Base-by-base conservation (phyloP, 2,113 vertebrate genomes). In the Mustela nigripes region DNA sequence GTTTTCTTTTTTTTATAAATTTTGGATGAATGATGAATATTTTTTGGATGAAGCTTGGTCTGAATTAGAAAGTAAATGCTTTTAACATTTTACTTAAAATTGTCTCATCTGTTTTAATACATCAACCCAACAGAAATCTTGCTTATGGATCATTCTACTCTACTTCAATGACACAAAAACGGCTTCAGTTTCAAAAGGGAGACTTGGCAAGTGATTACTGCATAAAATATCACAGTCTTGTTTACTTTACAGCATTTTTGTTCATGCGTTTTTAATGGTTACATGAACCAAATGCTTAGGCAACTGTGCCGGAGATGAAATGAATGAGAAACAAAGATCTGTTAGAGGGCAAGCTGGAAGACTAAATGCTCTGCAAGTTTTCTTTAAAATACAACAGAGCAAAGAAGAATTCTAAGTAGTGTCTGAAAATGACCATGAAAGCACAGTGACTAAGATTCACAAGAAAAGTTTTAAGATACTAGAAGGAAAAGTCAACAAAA, bases 71-170 rank as follows among this genome's bases (percentile, higher is more conserved):
- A 94, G 81, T 84, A 97, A 97, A 98, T 95, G 93, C 97, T 98
- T 96, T 97, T 97, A 98, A 97, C 33, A 94, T 97, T 91, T 94
- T 97, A 97, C 97, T 92, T 39, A 82, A 98, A 98, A 94, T 80
- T 62, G 92, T 98, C 98, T 98, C 94, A 97, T 96, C 86, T 98
- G 95, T 92, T 95, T 98, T 98, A 96, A 97, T 97, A 96, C 86
- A 97, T 42, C 33, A 0, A 97, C 89, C 42, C 98, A 97, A 97
- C 28, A 95, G 90, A 98, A 98, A 97, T 89, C 60, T 98, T 96
- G 96, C 85, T 98, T 97, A 96, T 86, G 86, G 95, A 95, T 97
- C 94, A 90, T 96, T 97, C 93, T 98, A 65, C 92, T 98, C 50
- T 4, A 58, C 60, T 94, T 92, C 89, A 94, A 50, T 85, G 96